A percentile compares a stretch with the other conserved stretches of the same genome.
These are phyloP conservation scores for Aptenodytes patagonicus DNA, from an alignment of 2,113 vertebrate species.

Conservation along the genomic window DNA sequence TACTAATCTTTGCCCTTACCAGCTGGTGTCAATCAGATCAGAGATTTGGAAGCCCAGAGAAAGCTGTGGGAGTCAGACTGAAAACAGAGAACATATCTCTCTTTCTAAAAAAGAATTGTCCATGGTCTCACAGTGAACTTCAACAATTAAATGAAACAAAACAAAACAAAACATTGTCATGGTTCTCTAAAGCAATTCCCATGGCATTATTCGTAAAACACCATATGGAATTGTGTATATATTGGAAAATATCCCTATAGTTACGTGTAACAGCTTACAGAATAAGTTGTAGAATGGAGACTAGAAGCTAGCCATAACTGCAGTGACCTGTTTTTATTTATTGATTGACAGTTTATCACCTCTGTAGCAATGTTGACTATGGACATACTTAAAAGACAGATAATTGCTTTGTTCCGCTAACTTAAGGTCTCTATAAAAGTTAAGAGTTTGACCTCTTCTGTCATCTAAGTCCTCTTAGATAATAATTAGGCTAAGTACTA, in stretches of 20 bases:
- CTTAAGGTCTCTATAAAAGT: not conserved
- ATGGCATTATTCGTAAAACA: not conserved
- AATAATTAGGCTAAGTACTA: not conserved
- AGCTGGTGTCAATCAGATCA: constrained; percentile 9
- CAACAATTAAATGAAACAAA: not conserved
- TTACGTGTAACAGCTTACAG: not conserved
- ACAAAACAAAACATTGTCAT: not conserved
- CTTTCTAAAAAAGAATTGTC: not conserved
- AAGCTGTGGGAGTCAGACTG: constrained; percentile 16
- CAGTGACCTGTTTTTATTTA: not conserved
- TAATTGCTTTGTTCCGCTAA: not conserved
- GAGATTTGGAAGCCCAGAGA: not conserved
- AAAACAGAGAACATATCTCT: not conserved
- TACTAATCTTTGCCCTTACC: not conserved
- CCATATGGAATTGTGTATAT: constrained; percentile 1
- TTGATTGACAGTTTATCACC: not conserved
- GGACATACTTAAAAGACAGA: not conserved
- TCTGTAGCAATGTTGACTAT: not conserved
- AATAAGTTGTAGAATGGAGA: not conserved
- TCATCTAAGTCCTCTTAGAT: not conserved
- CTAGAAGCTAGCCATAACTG: not conserved
- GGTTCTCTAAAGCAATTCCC: not conserved
- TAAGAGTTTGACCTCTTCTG: not conserved
- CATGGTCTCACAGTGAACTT: not conserved
- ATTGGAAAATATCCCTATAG: not conserved